A percentile compares a stretch with the other conserved stretches of the same genome.
Evolutionary conservation across 2,888 invertebrate species (phyloP).

Genomic region (Mamestra brassicae): DNA sequence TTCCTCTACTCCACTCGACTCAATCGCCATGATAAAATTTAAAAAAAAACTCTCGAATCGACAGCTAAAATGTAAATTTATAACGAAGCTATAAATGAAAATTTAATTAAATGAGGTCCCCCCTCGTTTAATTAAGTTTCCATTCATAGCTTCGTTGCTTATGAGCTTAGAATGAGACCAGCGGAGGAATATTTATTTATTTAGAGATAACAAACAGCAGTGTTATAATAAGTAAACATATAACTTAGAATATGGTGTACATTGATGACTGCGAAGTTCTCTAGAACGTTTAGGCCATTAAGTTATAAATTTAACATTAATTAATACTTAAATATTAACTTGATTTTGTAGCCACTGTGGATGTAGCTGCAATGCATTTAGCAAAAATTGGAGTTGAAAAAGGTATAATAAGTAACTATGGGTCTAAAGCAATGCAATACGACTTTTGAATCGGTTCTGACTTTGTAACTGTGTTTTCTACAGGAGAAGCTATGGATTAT

Average conservation of each 20-base stretch:
- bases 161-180: not conserved
- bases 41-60: not conserved
- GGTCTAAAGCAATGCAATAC: not conserved
- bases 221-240: no score
- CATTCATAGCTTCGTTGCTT: no score
- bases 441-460: not conserved
- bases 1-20: not conserved
- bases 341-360: conserved; percentile 72
- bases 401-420: conserved; percentile 67
- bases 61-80: not conserved
- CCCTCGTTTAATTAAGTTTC: no score
- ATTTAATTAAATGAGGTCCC: not conserved
- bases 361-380: conserved; percentile 77
- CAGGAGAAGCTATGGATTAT: conserved; percentile 78
- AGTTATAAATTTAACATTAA: not conserved
- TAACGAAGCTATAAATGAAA: not conserved
- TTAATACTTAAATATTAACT: not conserved
- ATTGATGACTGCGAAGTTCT: not conserved
- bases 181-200: no score
- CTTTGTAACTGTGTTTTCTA: not conserved
- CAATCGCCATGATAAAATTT: not conserved
- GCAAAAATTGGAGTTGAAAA: conserved; percentile 77
- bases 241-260: not conserved
- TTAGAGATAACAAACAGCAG: no score
- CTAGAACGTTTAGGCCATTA: not conserved